Evolutionary conservation across 2,797 vertebrate genomes (phyloP).

Genomic region (Sparidentex hasta): DNA sequence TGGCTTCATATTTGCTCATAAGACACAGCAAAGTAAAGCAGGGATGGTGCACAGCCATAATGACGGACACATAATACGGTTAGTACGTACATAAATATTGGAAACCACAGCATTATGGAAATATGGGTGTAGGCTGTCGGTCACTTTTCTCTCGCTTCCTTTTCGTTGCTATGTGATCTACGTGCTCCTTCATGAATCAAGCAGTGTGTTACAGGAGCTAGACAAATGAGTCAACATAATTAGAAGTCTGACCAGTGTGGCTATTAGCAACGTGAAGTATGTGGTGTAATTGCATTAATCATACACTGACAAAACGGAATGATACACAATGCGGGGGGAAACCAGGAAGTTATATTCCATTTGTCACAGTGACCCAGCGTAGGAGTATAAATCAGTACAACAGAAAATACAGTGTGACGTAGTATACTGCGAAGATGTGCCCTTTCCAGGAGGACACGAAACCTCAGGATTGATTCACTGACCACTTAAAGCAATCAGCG

Average conservation of each 20-base stretch:
- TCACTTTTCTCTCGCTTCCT: constrained; percentile 21
- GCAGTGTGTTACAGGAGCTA: constrained; percentile 32
- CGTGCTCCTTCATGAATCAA: constrained; percentile 43
- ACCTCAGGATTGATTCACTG: constrained; percentile 16
- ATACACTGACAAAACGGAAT: constrained; percentile 36
- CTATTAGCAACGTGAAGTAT: constrained; percentile 47
- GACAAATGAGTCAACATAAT: constrained; percentile 62
- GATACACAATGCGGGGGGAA: constrained; percentile 20
- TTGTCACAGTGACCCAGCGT: constrained; percentile 3
- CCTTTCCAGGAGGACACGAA: constrained; percentile 20
- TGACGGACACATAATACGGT: neutral
- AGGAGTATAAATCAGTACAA: constrained; percentile 34
- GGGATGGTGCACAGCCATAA: neutral
- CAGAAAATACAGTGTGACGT: constrained; percentile 14
- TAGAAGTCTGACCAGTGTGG: constrained; percentile 46
- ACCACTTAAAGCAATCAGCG: constrained; percentile 37
- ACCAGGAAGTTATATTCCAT: neutral
- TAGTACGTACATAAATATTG: constrained; percentile 11
- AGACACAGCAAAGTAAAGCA: constrained; percentile 14
- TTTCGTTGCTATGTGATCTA: constrained; percentile 28
- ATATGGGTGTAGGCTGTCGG: neutral
- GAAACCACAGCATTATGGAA: constrained; percentile 2
- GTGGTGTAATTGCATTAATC: constrained; percentile 52
- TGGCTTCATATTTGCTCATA: constrained; percentile 26
- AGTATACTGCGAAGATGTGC: neutral